Base-by-base conservation (phyloP, 2,113 vertebrate species). In the Varanus salvator region DNA sequence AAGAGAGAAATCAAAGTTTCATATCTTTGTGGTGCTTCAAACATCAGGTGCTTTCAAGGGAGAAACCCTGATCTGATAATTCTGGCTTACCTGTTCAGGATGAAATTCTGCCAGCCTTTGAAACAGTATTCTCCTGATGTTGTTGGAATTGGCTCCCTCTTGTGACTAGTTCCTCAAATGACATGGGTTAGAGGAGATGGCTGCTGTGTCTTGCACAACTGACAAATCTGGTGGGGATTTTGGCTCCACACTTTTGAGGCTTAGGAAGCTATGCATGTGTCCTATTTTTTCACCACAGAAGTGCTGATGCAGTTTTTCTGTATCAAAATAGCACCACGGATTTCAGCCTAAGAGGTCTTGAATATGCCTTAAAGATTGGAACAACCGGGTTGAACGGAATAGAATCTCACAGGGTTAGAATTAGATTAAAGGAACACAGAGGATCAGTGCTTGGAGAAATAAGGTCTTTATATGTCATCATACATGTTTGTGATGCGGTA, bases 121-220 rank as follows among this genome's bases (percentile, higher is more conserved):
- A 76, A 84, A 77, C 25, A 52, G 66, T 34, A 8, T 31, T 76
- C 72, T 85, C 23, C 31, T 54, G 1, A 92, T 89, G 54, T 6
- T 38, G 80, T 72, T 95, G 88, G 69, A 90, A 92, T 93, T 85
- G 85, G 94, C 94, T 93, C 94, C 93, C 93, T 88, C 95, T 95
- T 89, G 90, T 93, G 94, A 84, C 60, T 50, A 5, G 3, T 44
- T 14, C 14, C 11, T 31, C 86, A 91, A 86, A 48, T 83, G n/a
- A 9, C 57, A 77, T 29, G 50, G 1, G 19, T 15, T 91, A 86
- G 17, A 60, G 52, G 21, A 4, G 5, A 57, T 8, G 91, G 50
- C 71, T 21, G 6, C 25, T 88, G 64, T 25, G n/a, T 0, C 81
- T 3, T 64, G 50, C 52, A 4, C 3, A 4, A 4, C 6, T 14